A percentile compares a stretch with the other conserved stretches of the same genome.
These are phyloP conservation scores for Apodemia arnacis DNA, from an alignment of 2,888 invertebrate species.

Conservation along the genomic window DNA sequence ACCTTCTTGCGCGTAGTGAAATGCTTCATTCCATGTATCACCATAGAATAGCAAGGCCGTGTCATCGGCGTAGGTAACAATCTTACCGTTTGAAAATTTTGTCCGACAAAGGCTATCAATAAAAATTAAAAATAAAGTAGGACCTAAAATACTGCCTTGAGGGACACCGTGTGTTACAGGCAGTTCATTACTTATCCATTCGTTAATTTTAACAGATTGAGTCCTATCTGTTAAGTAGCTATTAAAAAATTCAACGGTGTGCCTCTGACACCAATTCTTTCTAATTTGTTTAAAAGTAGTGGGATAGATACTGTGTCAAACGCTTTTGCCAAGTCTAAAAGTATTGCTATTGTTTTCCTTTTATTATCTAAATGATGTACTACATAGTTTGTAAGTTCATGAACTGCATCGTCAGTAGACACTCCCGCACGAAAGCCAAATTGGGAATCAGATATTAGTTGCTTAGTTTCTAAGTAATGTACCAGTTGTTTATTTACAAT, in stretches of 20 bases:
- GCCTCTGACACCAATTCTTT: not conserved
- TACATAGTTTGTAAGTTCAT: not conserved
- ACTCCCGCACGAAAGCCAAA: no score
- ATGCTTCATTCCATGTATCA: no score
- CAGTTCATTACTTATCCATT: not conserved
- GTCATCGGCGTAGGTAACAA: no score
- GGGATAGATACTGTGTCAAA: not conserved
- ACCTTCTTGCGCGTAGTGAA: no score
- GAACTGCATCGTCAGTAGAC: no score
- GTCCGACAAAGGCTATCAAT: not conserved
- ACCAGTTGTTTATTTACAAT: not conserved
- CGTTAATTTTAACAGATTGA: not conserved
- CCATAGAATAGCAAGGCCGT: no score
- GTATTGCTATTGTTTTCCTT: not conserved
- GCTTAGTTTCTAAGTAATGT: not conserved
- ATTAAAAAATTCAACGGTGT: not conserved
- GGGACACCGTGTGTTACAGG: not conserved
- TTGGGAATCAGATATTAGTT: no score
- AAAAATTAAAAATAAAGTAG: conserved; percentile 5
- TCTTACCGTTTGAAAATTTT: no score
- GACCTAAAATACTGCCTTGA: not conserved
- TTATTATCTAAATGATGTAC: not conserved
- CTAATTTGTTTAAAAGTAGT: not conserved
- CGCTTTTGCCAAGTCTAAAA: not conserved
- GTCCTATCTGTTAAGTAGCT: not conserved